Evolutionary conservation across 2,113 vertebrate genomes (phyloP), one percentile per base, ranked within the genome.

Genomic region (Pelusios castaneus): DNA sequence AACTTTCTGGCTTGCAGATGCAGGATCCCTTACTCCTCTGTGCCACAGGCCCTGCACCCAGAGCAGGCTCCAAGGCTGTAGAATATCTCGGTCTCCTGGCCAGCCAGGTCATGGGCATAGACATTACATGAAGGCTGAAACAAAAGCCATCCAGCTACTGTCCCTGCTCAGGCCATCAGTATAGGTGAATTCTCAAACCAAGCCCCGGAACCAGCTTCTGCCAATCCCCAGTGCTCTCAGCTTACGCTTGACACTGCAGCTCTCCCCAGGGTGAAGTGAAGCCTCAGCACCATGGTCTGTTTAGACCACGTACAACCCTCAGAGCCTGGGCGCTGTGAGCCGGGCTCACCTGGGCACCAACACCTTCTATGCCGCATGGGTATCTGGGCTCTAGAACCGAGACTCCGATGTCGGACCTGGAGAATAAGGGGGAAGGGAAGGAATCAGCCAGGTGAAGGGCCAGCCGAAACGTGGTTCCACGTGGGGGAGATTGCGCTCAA

Each of bases 171-270:
- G 51, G 14, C 70, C 60, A 9, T 19, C 38, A 43, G n/a, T 21
- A 54, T 43, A 22, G 91, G 93, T 96, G 91, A 81, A 92, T 88
- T 85, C 94, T 89, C 88, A 6, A 81, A 22, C 82, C 79, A 51
- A 90, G 51, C 84, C 79, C 87, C 81, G 51, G 81, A 55, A 0
- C 2, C 2, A 0, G 76, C 85, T 92, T 75, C 84, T 0, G 0
- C 84, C 80, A n/a, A 43, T 90, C 58, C 84, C 87, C 89, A 89
- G 94, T 95, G 93, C 73, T 43, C 41, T 76, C 25, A 7, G 94
- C 92, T 96, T 43, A 24, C 3, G 14, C 54, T 79, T 73, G 77
- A 81, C 1, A 3, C 87, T 1, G 21, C 81, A 91, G 83, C 84
- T 93, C 89, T 84, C 80, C 93, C 89, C 84, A 89, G 63, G 86